Conservation (phyloP, 2,113 vertebrate genomes). For the Aegotheles bennettii region DNA sequence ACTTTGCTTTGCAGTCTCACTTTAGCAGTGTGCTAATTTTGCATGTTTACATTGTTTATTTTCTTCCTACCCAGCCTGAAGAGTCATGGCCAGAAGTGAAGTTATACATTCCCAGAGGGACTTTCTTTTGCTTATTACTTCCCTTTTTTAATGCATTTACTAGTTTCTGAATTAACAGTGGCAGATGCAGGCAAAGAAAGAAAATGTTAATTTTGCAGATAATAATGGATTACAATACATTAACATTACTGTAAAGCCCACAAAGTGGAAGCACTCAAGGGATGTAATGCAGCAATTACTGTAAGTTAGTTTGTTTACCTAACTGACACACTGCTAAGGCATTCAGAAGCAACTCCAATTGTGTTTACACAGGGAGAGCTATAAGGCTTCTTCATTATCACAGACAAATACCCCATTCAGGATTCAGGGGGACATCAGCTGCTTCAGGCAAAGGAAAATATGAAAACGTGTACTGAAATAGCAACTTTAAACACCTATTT, state of each 20-base stretch:
- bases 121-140: slow-evolving; percentile 38
- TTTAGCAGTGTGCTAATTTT: not conserved
- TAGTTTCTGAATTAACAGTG: slow-evolving; percentile 46
- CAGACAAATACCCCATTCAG: not conserved
- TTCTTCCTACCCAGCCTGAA: slow-evolving; percentile 15
- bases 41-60: not conserved
- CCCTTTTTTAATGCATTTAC: slow-evolving; percentile 45
- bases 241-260: slow-evolving; percentile 36
- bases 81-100: not conserved
- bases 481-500: not conserved
- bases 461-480: not conserved
- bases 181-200: slow-evolving; percentile 38
- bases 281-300: slow-evolving; percentile 41
- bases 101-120: slow-evolving; percentile 32
- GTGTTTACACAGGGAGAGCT: slow-evolving; percentile 6
- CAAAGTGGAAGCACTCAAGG: slow-evolving; percentile 36
- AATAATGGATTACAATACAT: slow-evolving; percentile 46
- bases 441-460: slow-evolving; percentile 12
- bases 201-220: slow-evolving; percentile 56
- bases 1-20: not conserved
- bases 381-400: not conserved
- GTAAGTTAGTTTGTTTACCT: slow-evolving; percentile 51
- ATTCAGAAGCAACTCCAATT: slow-evolving; percentile 3
- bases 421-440: not conserved
- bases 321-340: not conserved